Evolutionary conservation across 2,888 invertebrate species (phyloP).

Genomic region (Melipona beecheii): DNA sequence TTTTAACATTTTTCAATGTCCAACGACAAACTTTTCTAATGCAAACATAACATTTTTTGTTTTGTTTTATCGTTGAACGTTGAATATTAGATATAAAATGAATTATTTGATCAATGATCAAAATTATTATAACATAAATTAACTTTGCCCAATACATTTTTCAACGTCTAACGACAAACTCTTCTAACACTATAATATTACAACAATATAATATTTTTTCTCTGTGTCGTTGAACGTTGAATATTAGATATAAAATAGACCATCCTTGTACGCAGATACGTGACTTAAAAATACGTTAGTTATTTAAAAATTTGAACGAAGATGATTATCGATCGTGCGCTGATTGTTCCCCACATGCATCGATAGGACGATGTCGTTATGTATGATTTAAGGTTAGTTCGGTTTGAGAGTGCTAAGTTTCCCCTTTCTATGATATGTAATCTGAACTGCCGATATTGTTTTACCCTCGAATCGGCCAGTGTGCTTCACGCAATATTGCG

Average conservation of each 20-base stretch:
- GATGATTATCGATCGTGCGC: slow-evolving; percentile 21
- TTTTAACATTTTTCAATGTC: background rate
- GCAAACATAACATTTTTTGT: background rate
- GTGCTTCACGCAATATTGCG: slow-evolving; percentile 96
- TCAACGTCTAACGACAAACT: background rate
- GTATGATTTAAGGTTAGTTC: slow-evolving; percentile 38
- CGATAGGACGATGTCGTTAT: background rate
- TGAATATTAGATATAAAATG: background rate
- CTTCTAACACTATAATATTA: too few relatives aligned
- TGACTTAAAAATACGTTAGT: slow-evolving; percentile 1
- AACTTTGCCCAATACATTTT: background rate
- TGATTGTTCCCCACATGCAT: slow-evolving; percentile 25
- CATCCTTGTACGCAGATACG: background rate
- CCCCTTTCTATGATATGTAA: slow-evolving; percentile 28
- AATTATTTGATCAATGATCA: background rate
- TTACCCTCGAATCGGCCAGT: slow-evolving; percentile 96
- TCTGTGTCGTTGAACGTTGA: slow-evolving; percentile 5
- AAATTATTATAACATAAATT: background rate
- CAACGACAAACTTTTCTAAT: slow-evolving; percentile 4
- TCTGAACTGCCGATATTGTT: slow-evolving; percentile 60
- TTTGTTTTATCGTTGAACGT: slow-evolving; percentile 9
- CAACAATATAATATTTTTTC: too few relatives aligned
- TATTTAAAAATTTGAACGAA: background rate
- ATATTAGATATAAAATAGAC: background rate
- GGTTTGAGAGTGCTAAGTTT: slow-evolving; percentile 27